phyloP scores from a whole-genome alignment of 2,797 vertebrate genomes.

The Aphelocoma californica region DNA sequence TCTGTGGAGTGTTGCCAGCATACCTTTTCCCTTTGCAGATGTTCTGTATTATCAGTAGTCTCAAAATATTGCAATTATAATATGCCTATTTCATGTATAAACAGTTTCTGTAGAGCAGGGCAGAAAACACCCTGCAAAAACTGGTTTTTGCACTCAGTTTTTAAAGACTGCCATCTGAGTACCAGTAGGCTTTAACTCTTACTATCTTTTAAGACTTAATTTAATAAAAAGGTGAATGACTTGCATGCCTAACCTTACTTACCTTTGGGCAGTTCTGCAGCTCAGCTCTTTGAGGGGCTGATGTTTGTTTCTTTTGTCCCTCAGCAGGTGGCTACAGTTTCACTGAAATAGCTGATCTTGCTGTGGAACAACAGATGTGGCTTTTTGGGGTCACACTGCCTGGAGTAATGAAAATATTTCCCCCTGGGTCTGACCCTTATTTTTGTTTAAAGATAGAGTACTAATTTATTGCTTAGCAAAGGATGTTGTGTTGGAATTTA shows the following conservation, averaged over 20 bases:
- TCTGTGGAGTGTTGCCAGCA: not conserved
- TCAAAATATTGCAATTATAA: slow-evolving; percentile 11
- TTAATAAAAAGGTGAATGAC: not conserved
- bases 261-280: not conserved
- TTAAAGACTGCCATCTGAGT: not conserved
- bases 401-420: slow-evolving; percentile 16
- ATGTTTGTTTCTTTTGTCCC: slow-evolving; percentile 54
- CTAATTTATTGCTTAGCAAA: not conserved
- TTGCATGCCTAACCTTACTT: not conserved
- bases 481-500: not conserved
- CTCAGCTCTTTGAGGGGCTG: not conserved
- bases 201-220: not conserved
- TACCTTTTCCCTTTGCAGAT: not conserved
- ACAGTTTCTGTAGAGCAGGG: not conserved
- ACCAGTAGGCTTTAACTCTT: not conserved
- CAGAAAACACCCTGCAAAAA: not conserved
- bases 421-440: not conserved
- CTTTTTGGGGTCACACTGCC: not conserved
- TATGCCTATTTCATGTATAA: not conserved
- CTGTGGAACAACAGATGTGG: slow-evolving; percentile 47
- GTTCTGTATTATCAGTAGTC: not conserved
- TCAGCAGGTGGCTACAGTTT: slow-evolving; percentile 46
- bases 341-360: slow-evolving; percentile 30
- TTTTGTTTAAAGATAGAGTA: not conserved
- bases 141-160: not conserved